A percentile compares a stretch with the other conserved stretches of the same genome.
phyloP scores from a whole-genome alignment of 2,113 vertebrate genomes.

The Phodopus roborovskii region DNA sequence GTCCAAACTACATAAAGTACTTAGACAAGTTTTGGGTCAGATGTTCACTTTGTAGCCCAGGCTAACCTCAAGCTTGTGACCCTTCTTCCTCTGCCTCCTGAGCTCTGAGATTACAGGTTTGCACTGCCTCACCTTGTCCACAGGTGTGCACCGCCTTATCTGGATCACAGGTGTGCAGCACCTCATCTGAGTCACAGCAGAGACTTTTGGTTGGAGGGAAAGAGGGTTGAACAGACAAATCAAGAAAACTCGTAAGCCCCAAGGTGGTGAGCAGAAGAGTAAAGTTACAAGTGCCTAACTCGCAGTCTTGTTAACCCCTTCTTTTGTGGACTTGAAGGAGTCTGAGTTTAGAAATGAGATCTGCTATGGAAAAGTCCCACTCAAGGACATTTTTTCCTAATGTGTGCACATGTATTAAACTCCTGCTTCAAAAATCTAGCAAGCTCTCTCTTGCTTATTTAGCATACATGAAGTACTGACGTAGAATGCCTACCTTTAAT shows the following conservation, averaged over 20 bases:
- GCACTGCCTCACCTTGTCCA: not conserved
- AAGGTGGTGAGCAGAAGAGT: not conserved
- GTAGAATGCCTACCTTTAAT: slow-evolving; percentile 43
- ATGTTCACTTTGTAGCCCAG: not conserved
- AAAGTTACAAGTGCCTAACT: not conserved
- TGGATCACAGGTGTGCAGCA: not conserved
- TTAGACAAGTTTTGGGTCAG: not conserved
- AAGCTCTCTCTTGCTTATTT: slow-evolving; percentile 20
- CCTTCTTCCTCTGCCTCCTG: not conserved
- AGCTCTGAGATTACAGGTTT: not conserved
- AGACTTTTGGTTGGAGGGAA: not conserved
- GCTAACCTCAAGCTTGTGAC: not conserved
- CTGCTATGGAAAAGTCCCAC: not conserved
- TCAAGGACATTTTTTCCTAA: slow-evolving; percentile 15
- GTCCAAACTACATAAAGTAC: no score
- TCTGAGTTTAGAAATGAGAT: slow-evolving; percentile 16
- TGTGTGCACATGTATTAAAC: not conserved
- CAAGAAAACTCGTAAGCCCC: not conserved
- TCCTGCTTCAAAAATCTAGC: not conserved
- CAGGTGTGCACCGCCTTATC: not conserved
- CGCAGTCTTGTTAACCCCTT: not conserved
- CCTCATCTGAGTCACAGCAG: not conserved
- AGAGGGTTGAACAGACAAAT: not conserved
- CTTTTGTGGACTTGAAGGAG: not conserved
- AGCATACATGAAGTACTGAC: slow-evolving; percentile 33